phyloP scores from a whole-genome alignment of 2,888 invertebrate genomes.

The Noctua janthina region DNA sequence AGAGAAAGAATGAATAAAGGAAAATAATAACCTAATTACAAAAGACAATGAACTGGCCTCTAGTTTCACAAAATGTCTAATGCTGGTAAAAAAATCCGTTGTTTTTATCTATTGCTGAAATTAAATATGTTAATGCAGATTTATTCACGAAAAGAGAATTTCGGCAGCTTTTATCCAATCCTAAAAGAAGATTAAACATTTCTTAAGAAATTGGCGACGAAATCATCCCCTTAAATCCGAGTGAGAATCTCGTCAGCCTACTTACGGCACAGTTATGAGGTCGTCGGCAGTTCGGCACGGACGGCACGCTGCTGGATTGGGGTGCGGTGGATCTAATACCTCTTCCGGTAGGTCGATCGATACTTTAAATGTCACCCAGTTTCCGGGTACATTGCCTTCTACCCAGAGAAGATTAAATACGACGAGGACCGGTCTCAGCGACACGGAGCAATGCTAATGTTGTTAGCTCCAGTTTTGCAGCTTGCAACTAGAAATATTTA shows the following conservation, averaged over 20 bases:
- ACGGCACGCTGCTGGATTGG: constrained; percentile 52
- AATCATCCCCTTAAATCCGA: constrained; percentile 35
- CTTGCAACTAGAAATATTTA: constrained; percentile 41
- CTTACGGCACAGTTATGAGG: constrained; percentile 62
- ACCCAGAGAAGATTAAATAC: constrained; percentile 75
- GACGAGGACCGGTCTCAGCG: constrained; percentile 70
- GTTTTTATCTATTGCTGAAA: background rate
- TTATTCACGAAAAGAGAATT: constrained; percentile 10
- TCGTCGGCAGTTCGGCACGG: constrained; percentile 53
- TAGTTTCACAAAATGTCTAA: background rate
- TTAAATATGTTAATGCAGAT: constrained; percentile 4
- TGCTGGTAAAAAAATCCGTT: background rate
- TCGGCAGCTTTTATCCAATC: constrained; percentile 1
- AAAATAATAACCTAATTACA: background rate
- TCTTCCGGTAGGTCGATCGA: constrained; percentile 76
- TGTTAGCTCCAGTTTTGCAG: constrained; percentile 69
- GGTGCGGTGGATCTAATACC: constrained; percentile 73
- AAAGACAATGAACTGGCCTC: background rate
- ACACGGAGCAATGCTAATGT: constrained; percentile 62
- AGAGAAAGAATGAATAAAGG: too few relatives aligned
- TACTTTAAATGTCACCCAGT: constrained; percentile 84
- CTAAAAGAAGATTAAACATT: constrained; percentile 26
- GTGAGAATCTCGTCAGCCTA: constrained; percentile 47
- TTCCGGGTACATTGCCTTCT: constrained; percentile 76
- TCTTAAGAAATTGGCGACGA: constrained; percentile 11